Conservation (phyloP, 1,140 invertebrate species). For the Drosophila tropicalis region DNA sequence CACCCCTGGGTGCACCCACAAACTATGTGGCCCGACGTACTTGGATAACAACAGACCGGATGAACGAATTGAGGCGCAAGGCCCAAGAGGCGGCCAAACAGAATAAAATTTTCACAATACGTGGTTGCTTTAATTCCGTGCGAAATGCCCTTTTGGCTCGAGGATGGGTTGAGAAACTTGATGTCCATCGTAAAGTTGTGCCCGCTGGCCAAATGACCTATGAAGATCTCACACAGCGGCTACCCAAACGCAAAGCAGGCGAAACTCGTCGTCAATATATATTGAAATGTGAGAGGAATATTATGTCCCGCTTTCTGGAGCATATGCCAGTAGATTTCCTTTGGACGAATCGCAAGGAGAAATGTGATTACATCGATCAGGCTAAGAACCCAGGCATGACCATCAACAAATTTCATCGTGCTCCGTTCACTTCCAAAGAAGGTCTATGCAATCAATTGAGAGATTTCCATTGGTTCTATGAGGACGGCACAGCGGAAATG, state of each 20-base stretch:
- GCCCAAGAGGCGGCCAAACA: constrained; percentile 84
- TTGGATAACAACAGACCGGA: constrained; percentile 84
- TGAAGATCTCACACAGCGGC: constrained; percentile 76
- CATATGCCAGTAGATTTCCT: constrained; percentile 92
- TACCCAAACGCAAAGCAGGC: constrained; percentile 76
- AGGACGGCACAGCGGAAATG: constrained; percentile 90
- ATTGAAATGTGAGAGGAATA: constrained; percentile 85
- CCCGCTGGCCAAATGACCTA: constrained; percentile 72
- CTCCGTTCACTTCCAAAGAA: constrained; percentile 95
- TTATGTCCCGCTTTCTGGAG: constrained; percentile 87
- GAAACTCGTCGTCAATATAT: constrained; percentile 78
- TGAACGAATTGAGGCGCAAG: constrained; percentile 83
- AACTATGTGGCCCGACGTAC: constrained; percentile 74
- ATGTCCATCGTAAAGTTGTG: constrained; percentile 84
- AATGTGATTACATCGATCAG: constrained; percentile 84
- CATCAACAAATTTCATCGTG: constrained; percentile 87
- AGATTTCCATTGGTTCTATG: constrained; percentile 95
- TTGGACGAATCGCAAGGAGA: constrained; percentile 94
- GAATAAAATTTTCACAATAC: constrained; percentile 84
- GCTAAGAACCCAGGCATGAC: constrained; percentile 81
- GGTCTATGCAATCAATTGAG: constrained; percentile 92
- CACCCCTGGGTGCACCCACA: constrained; percentile 58
- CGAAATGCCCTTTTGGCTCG: constrained; percentile 84
- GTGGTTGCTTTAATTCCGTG: constrained; percentile 82
- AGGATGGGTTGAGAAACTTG: constrained; percentile 87